These are phyloP conservation scores for Linepithema humile DNA, from an alignment of 1,140 invertebrate genomes.

Conservation along the genomic window DNA sequence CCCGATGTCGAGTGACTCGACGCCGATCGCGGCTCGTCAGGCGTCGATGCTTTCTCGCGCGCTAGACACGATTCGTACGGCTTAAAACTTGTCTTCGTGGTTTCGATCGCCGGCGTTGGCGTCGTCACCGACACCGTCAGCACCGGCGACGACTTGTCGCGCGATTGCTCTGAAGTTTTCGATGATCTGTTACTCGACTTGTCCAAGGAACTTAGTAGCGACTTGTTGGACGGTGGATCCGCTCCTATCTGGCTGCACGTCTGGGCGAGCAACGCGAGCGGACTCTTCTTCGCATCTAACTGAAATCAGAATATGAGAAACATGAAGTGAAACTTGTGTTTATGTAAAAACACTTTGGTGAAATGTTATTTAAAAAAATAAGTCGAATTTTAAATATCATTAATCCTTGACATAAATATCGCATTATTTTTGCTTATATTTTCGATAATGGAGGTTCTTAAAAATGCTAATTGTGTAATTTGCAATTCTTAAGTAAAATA, in stretches of 20 bases:
- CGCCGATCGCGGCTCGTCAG: conserved; percentile 74
- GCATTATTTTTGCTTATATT: not conserved
- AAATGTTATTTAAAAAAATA: conserved; percentile 76
- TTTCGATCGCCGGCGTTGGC: conserved; percentile 76
- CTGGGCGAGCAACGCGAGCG: conserved; percentile 95
- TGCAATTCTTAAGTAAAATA: not conserved
- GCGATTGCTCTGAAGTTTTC: conserved; percentile 86
- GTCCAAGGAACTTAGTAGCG: conserved; percentile 86
- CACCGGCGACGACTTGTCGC: conserved; percentile 86
- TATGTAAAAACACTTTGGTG: not conserved
- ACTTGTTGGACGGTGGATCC: conserved; percentile 89
- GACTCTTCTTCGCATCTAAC: conserved; percentile 98
- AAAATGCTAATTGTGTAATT: not conserved
- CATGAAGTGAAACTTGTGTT: not conserved
- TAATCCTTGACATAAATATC: not conserved
- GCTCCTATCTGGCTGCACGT: conserved; percentile 98
- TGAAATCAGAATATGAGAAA: conserved; percentile 85
- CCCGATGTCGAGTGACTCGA: conserved; percentile 78
- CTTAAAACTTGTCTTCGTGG: conserved; percentile 88
- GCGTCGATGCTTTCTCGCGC: conserved; percentile 78
- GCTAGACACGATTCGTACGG: conserved; percentile 88
- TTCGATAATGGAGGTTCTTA: not conserved
- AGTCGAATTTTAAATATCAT: not conserved
- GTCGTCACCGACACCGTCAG: conserved; percentile 76
- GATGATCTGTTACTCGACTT: conserved; percentile 87